These are phyloP conservation scores for Pararge aegeria DNA, from an alignment of 1,140 invertebrate genomes.

Conservation along the genomic window DNA sequence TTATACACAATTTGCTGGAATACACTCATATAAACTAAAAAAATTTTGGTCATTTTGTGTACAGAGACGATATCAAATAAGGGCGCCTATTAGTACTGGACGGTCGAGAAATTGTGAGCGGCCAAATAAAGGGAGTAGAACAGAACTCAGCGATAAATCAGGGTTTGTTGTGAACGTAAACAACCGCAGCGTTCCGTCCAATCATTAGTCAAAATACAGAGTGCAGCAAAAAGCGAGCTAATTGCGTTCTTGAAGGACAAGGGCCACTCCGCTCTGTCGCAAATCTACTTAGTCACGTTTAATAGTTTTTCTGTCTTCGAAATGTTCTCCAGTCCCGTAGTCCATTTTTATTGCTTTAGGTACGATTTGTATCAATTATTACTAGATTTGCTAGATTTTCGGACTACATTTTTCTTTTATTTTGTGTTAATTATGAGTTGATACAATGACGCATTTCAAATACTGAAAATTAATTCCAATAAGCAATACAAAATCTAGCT, in stretches of 20 bases:
- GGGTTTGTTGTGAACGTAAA: slow-evolving; percentile 63
- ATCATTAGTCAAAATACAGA: slow-evolving; percentile 74
- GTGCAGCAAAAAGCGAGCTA: slow-evolving; percentile 73
- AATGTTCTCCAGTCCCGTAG: slow-evolving; percentile 34
- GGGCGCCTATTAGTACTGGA: slow-evolving; percentile 28
- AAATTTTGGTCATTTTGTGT: not conserved
- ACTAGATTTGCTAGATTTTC: slow-evolving; percentile 8
- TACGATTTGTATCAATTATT: slow-evolving; percentile 49
- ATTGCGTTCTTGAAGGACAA: slow-evolving; percentile 74
- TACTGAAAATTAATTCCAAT: too few relatives aligned
- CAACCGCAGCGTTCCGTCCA: slow-evolving; percentile 53
- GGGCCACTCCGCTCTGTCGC: slow-evolving; percentile 63
- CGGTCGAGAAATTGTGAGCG: slow-evolving; percentile 39
- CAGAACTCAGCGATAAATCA: slow-evolving; percentile 57
- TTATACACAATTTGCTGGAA: not conserved
- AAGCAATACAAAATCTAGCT: too few relatives aligned
- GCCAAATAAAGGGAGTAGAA: slow-evolving; percentile 36
- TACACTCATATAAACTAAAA: not conserved
- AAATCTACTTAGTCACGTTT: slow-evolving; percentile 74
- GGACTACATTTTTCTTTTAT: not conserved
- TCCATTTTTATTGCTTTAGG: slow-evolving; percentile 45
- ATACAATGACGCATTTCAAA: not conserved
- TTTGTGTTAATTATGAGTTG: not conserved
- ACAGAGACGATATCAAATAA: slow-evolving; percentile 2
- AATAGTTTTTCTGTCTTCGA: slow-evolving; percentile 67